phyloP scores from a whole-genome alignment of 2,888 invertebrate species.

The Sinodicranocentrus sp. region DNA sequence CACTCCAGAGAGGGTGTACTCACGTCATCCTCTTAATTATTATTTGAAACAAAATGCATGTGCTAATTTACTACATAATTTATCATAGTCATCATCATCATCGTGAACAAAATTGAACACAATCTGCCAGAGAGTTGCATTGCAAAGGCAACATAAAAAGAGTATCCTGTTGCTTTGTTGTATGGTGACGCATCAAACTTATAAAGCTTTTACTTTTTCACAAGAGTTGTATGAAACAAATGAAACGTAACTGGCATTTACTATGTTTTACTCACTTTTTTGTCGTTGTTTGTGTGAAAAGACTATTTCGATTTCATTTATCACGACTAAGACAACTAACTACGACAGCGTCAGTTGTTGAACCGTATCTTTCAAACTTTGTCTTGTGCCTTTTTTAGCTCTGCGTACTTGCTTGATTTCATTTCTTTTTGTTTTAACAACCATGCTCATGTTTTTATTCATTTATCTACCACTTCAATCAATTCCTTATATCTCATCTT shows the following conservation, averaged over 20 bases:
- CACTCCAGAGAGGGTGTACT: background rate
- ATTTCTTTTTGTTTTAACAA: slow-evolving; percentile 14
- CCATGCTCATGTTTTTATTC: background rate
- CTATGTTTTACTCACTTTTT: slow-evolving; percentile 10
- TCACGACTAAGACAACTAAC: slow-evolving; percentile 9
- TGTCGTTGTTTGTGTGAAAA: background rate
- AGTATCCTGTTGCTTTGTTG: too few species aligned
- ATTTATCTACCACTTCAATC: background rate
- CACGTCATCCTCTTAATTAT: background rate
- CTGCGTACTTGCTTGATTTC: background rate
- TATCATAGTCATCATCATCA: slow-evolving; percentile 14
- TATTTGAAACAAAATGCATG: background rate
- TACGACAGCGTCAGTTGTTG: background rate
- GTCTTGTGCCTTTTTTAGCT: slow-evolving; percentile 2
- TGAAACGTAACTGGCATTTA: slow-evolving; percentile 19
- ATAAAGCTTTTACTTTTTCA: slow-evolving; percentile 11
- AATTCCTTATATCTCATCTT: background rate
- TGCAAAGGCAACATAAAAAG: too few species aligned
- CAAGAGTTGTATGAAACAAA: slow-evolving; percentile 12
- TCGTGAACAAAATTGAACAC: background rate
- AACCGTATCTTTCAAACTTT: slow-evolving; percentile 23
- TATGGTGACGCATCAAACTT: too few species aligned
- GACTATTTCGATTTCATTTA: slow-evolving; percentile 32
- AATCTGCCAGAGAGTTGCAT: background rate
- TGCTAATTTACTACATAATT: slow-evolving; percentile 6